Evolutionary conservation across 2,797 vertebrate genomes (phyloP).

Genomic region (Erethizon dorsatum): DNA sequence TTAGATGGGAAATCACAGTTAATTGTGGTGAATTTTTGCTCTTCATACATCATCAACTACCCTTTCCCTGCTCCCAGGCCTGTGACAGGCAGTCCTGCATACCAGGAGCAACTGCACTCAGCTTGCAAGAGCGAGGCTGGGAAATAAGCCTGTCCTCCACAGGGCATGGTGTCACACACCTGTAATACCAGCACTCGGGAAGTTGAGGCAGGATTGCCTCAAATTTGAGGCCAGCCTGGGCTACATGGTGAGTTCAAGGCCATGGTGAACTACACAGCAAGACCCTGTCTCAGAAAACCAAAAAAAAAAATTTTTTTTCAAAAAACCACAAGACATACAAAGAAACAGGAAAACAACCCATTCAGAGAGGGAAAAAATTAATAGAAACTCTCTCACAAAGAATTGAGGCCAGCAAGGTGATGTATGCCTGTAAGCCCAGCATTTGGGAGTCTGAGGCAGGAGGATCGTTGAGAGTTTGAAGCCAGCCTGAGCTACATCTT

Average conservation of each 20-base stretch:
- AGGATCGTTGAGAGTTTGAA: background rate
- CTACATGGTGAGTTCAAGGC: background rate
- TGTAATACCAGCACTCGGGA: background rate
- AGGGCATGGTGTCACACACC: background rate
- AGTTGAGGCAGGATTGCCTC: background rate
- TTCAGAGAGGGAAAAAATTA: background rate
- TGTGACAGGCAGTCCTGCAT: background rate
- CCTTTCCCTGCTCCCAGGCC: background rate
- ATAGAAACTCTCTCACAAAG: too few species aligned
- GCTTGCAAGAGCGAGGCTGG: background rate
- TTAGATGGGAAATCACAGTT: background rate
- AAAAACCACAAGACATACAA: background rate
- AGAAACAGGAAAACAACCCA: background rate
- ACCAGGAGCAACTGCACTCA: background rate
- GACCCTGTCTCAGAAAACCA: background rate
- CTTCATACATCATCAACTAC: background rate
- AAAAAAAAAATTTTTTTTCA: background rate
- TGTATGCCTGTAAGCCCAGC: background rate
- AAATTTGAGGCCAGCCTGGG: background rate
- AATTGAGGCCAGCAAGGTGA: background rate
- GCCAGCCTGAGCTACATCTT: background rate
- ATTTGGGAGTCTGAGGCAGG: background rate
- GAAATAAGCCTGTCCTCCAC: background rate
- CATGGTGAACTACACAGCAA: background rate
- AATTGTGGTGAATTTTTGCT: background rate